Evolutionary conservation across 2,797 vertebrate species (phyloP), one percentile per base, ranked within the genome.

Genomic region (Coendou prehensilis): DNA sequence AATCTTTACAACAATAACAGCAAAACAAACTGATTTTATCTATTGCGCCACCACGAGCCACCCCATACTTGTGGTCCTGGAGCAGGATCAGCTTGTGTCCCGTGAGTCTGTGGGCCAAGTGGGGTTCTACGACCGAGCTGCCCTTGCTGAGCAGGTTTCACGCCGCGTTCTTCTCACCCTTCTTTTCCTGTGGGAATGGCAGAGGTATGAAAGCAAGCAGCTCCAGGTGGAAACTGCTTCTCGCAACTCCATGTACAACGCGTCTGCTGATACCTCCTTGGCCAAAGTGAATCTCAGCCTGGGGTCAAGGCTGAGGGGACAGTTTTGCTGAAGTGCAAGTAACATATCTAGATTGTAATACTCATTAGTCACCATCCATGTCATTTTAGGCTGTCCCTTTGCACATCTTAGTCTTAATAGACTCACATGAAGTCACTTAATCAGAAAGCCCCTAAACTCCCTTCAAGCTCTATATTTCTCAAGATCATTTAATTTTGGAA

Each of bases 71-170:
- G 23, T 50, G 5, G 50, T 69, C n/a, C 88, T 89, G 45, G 88
- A 82, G 93, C 14, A 86, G 22, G 18, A 61, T 54, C 73, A 52
- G 54, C 41, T 95, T 96, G 13, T 75, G 41, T 75, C 79, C 88
- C 69, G 30, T 76, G 28, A 45, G 22, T 88, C 37, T 86, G 8
- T 56, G 30, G 41, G 11, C 76, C 50, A 83, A 3, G 3, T 52
- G 6, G 10, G 5, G n/a, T 15, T 92, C 11, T 56, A 54, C 71
- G 10, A 54, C 8, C 28, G 76, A 50, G 18, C 26, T 54, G 22
- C 9, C 10, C 15, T 82, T 82, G 67, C 30, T 37, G 5, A 52
- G 64, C 10, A 95, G 20, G 4, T 90, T 71, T 78, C 13, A 76
- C 3, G 33, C 5, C 13, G 33, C 15, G 6, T 91, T 85, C 84